A percentile compares a stretch with the other conserved stretches of the same genome.
Evolutionary conservation across 2,113 vertebrate genomes (phyloP).

Genomic region (Dicentrarchus labrax): DNA sequence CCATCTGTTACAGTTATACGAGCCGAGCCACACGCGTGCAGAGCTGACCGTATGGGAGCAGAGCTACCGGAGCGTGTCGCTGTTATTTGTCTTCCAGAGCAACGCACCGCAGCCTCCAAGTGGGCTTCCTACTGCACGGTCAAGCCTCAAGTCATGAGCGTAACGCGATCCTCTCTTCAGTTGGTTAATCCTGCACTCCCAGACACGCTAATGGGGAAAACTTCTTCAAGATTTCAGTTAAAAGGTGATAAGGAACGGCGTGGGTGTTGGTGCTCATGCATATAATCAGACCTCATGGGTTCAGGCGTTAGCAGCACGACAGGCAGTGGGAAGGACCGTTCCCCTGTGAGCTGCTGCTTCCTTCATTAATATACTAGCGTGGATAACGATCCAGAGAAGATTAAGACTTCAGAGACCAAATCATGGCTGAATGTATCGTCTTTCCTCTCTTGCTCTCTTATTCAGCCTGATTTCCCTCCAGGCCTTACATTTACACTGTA

Average conservation of each 20-base stretch:
- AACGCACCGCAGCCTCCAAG: not conserved
- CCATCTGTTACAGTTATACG: conserved; percentile 38
- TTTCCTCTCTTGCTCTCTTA: not conserved
- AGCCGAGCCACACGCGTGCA: not conserved
- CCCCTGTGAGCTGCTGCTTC: conserved; percentile 16
- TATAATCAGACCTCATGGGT: conserved; percentile 24
- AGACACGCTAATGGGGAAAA: conserved; percentile 3
- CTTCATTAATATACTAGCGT: conserved; percentile 19
- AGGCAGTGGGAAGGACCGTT: conserved; percentile 1
- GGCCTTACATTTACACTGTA: not conserved
- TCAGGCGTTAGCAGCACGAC: not conserved
- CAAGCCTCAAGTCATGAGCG: not conserved
- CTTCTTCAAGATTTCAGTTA: not conserved
- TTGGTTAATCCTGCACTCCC: not conserved
- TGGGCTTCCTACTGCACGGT: not conserved
- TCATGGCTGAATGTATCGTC: not conserved
- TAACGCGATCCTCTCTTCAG: not conserved
- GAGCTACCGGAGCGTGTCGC: conserved; percentile 2
- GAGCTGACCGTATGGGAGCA: too few species aligned
- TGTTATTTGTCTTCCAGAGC: conserved; percentile 27
- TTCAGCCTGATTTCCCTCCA: not conserved
- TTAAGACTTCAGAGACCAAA: conserved; percentile 14
- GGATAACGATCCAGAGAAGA: conserved; percentile 9
- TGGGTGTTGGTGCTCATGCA: conserved; percentile 9
- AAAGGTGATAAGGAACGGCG: not conserved